Evolutionary conservation across 2,113 vertebrate genomes (phyloP).

Genomic region (Phodopus roborovskii): DNA sequence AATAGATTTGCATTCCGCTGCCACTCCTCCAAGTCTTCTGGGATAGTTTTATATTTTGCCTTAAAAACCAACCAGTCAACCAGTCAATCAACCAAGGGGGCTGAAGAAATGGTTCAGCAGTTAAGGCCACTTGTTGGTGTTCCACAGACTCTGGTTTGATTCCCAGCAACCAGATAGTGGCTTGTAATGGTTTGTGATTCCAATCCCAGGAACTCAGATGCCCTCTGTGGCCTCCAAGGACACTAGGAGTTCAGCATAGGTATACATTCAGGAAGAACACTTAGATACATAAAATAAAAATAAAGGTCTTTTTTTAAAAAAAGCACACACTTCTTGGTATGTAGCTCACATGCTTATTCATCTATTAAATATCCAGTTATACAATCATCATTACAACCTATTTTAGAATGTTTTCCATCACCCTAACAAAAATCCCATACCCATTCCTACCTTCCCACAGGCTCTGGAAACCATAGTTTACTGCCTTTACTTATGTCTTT

Average conservation of each 20-base stretch:
- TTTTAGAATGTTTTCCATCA: conserved; percentile 56
- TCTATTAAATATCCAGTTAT: background rate
- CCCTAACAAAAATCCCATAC: background rate
- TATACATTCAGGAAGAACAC: background rate
- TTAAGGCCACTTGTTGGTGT: background rate
- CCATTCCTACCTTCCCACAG: background rate
- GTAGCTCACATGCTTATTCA: background rate
- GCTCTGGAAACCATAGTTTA: background rate
- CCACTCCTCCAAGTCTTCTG: background rate
- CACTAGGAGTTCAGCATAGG: background rate
- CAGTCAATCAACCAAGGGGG: background rate
- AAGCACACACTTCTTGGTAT: background rate
- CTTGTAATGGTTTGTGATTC: background rate
- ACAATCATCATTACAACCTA: background rate
- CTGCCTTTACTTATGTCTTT: background rate
- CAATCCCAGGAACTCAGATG: background rate
- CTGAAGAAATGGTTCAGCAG: background rate
- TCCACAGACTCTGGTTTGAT: background rate
- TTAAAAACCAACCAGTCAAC: background rate
- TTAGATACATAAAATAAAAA: background rate
- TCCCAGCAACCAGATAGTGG: background rate
- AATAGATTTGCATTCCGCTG: background rate
- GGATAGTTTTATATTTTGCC: conserved; percentile 11
- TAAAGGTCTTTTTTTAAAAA: background rate
- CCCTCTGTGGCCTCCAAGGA: background rate